These are phyloP conservation scores for Sinocyclocheilus rhinocerous DNA, from an alignment of 2,113 vertebrate genomes.

Conservation along the genomic window DNA sequence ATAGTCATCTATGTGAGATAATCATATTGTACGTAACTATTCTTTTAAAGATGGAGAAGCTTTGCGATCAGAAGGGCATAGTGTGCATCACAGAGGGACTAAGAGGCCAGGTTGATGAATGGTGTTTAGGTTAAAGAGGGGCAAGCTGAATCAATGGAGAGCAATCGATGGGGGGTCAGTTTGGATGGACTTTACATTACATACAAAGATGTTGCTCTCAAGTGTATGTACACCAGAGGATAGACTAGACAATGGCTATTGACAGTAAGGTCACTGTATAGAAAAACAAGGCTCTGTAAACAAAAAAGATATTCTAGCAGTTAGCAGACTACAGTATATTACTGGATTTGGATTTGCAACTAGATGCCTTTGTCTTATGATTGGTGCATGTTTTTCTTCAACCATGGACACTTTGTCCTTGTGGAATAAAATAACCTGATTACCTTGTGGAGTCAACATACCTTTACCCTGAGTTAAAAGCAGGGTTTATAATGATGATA, in stretches of 20 bases:
- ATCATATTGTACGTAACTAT: neutral
- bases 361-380: no score
- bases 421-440: neutral
- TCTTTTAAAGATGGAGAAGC: neutral
- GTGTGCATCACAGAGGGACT: neutral
- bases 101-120: neutral
- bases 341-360: neutral
- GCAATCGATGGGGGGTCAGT: neutral
- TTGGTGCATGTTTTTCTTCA: neutral
- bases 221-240: neutral
- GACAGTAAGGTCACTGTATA: neutral
- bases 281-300: neutral
- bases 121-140: neutral
- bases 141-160: slow-evolving; percentile 6
- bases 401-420: neutral
- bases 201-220: neutral
- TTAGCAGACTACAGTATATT: neutral
- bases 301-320: neutral
- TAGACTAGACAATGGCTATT: neutral
- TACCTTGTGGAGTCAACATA: neutral
- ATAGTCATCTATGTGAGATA: neutral
- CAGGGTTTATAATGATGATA: no score
- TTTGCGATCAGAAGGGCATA: neutral
- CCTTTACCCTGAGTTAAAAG: neutral
- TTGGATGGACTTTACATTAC: neutral